Percentiles rank a stretch among this genome's conserved stretches.
Conservation (phyloP, 2,113 vertebrate species). For the Heteronetta atricapilla region DNA sequence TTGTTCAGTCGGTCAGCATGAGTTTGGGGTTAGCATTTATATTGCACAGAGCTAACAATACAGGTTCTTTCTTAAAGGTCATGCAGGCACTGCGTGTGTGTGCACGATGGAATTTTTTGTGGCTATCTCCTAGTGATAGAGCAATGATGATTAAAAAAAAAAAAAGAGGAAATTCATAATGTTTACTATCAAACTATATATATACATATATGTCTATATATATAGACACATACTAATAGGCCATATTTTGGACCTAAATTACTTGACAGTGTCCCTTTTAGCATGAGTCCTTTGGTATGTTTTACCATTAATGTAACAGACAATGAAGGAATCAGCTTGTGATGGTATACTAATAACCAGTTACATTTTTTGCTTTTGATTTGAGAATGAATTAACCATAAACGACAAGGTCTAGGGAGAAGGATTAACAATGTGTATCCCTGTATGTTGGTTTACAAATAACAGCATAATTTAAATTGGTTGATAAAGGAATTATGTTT, state of each 20-base stretch:
- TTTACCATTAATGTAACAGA: constrained; percentile 54
- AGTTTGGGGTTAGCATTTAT: neutral
- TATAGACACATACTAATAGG: constrained; percentile 10
- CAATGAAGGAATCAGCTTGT: constrained; percentile 69
- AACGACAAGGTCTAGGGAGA: constrained; percentile 49
- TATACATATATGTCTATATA: neutral
- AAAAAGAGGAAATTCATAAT: neutral
- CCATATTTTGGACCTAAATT: constrained; percentile 49
- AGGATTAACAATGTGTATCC: constrained; percentile 48
- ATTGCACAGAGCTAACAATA: neutral
- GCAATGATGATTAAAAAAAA: neutral
- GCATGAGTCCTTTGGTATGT: constrained; percentile 60
- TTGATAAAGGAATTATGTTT: constrained; percentile 54
- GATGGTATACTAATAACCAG: constrained; percentile 63
- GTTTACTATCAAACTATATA: neutral
- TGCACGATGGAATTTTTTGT: neutral
- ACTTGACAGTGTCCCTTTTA: constrained; percentile 71
- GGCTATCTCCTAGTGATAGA: constrained; percentile 27
- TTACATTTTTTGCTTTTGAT: constrained; percentile 55
- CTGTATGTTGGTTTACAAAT: constrained; percentile 44
- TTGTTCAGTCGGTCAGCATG: neutral
- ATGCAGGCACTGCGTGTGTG: neutral
- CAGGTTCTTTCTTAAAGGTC: neutral
- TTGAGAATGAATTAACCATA: constrained; percentile 60
- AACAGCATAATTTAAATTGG: constrained; percentile 44